phyloP scores from a whole-genome alignment of 2,113 vertebrate genomes.

The Passer domesticus region DNA sequence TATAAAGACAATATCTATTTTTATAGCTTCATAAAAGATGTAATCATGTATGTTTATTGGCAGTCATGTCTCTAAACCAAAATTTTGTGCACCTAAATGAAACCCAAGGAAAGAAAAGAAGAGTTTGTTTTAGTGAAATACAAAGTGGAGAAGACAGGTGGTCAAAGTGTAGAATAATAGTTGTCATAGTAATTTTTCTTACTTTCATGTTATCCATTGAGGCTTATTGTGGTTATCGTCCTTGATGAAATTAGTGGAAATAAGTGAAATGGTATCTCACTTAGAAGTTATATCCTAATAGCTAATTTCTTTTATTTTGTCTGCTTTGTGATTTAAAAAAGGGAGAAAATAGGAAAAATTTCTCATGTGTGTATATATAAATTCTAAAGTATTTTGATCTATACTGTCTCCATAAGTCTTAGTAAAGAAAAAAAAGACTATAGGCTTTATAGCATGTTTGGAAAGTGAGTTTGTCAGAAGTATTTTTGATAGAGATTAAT shows the following conservation, averaged over 20 bases:
- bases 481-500: not conserved
- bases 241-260: not conserved
- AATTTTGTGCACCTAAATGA: not conserved
- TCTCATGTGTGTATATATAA: accelerated
- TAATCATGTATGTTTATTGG: not conserved
- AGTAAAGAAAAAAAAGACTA: not conserved
- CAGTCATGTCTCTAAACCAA: not conserved
- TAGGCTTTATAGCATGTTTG: not conserved
- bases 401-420: not conserved
- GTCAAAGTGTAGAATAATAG: not conserved
- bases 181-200: not conserved
- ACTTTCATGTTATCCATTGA: not conserved
- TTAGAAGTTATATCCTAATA: not conserved
- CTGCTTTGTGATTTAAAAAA: not conserved
- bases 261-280: not conserved
- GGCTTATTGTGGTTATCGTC: not conserved
- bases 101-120: not conserved
- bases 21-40: not conserved
- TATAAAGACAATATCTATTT: not conserved
- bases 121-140: not conserved
- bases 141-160: not conserved
- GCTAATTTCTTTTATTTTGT: not conserved
- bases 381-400: not conserved
- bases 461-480: not conserved
- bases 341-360: not conserved